These are phyloP conservation scores for Gryllus bimaculatus DNA, from an alignment of 1,140 invertebrate species.

Conservation along the genomic window DNA sequence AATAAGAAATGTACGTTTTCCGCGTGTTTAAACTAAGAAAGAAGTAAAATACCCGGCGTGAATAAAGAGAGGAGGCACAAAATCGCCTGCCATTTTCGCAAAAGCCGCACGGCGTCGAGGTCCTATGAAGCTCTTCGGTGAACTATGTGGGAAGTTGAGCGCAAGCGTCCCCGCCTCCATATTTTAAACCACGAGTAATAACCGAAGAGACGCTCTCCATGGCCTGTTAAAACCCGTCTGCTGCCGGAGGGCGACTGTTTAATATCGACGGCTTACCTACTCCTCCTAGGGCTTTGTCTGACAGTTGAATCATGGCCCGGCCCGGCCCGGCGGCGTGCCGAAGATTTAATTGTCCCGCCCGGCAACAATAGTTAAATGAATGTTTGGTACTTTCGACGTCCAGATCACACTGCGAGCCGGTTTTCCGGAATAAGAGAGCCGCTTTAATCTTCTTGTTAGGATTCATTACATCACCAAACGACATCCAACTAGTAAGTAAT, in stretches of 20 bases:
- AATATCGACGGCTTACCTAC: neutral
- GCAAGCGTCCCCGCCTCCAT: too few relatives aligned
- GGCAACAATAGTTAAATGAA: neutral
- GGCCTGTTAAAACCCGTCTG: too few relatives aligned
- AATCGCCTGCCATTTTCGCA: too few relatives aligned
- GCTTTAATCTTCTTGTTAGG: neutral
- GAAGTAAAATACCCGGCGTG: too few relatives aligned
- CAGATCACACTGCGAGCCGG: neutral
- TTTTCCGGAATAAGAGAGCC: neutral
- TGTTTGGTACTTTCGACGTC: neutral
- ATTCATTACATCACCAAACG: neutral
- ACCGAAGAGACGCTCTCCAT: too few relatives aligned
- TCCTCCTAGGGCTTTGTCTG: neutral
- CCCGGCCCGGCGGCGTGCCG: neutral
- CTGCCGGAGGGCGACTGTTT: neutral
- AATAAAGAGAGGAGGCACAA: too few relatives aligned
- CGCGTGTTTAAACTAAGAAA: too few relatives aligned
- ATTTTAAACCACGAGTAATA: too few relatives aligned
- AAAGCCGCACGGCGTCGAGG: too few relatives aligned
- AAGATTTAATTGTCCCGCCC: neutral
- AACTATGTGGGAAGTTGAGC: too few relatives aligned
- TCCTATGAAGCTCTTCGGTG: too few relatives aligned
- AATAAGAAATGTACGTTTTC: too few relatives aligned
- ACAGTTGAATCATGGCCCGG: neutral
- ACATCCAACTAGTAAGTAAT: constrained; percentile 1